A percentile compares a stretch with the other conserved stretches of the same genome.
phyloP scores from a whole-genome alignment of 2,888 invertebrate species.

The Phyllotreta striolata region DNA sequence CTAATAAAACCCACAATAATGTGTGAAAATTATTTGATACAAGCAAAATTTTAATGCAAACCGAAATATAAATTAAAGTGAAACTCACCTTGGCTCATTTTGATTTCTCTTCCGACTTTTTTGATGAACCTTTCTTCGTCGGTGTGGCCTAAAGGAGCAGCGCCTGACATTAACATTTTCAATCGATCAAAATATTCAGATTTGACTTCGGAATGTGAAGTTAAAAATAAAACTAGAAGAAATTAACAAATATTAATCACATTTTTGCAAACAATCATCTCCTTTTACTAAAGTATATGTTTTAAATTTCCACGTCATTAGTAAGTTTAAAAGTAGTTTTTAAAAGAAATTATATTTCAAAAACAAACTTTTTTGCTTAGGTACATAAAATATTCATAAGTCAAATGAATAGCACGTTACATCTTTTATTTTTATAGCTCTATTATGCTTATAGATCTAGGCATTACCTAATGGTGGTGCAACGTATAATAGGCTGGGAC shows the following conservation, averaged over 20 bases:
- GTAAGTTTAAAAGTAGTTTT: too few species aligned
- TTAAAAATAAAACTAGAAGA: constrained; percentile 73
- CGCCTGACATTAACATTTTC: constrained; percentile 68
- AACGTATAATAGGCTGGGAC: constrained; percentile 68
- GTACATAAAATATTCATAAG: too few species aligned
- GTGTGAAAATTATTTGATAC: too few species aligned
- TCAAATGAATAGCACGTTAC: too few species aligned
- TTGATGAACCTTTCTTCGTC: constrained; percentile 66
- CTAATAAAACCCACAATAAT: constrained; percentile 52
- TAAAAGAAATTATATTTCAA: too few species aligned
- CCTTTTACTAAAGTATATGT: too few species aligned
- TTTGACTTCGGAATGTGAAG: constrained; percentile 68
- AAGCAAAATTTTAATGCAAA: neutral
- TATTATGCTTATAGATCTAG: neutral
- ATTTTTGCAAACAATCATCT: too few species aligned
- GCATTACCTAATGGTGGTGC: constrained; percentile 71
- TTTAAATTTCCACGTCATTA: too few species aligned
- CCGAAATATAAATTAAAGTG: neutral
- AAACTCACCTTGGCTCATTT: constrained; percentile 53
- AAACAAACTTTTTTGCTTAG: too few species aligned
- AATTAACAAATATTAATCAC: too few species aligned
- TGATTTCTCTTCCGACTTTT: constrained; percentile 58
- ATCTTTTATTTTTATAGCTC: too few species aligned
- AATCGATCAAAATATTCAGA: constrained; percentile 66
- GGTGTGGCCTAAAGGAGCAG: constrained; percentile 72